Base-by-base conservation (phyloP, 2,888 invertebrate genomes). In the Andrena trimmerana region DNA sequence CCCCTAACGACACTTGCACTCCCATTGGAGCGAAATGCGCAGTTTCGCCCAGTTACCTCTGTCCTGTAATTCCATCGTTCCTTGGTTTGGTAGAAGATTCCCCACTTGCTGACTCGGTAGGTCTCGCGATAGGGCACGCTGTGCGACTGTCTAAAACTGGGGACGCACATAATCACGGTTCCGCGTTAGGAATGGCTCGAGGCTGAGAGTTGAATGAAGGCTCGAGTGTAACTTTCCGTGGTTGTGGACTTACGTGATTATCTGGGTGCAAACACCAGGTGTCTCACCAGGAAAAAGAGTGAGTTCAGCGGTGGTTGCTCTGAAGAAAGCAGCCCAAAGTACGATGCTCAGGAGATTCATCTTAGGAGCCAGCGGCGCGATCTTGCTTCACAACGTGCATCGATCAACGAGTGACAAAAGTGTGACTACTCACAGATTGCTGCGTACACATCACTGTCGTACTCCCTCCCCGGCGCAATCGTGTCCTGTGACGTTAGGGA, bases 61-160 rank as follows among this genome's bases (percentile, higher is more conserved):
- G 0, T 60, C 13, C 4, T 83, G 6, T 36, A 81, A 13, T 83
- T 88, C 76, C 57, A 62, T 36, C 87, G 82, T 8, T 0, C 0
- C 16, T 42, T 73, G 0, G 70, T 87, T 6, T 54, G 27, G 68
- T 85, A 83, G 50, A 86, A 88, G 6, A 86, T 68, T 13, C 79
- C 81, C 80, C 76, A 84, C 8, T 42, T 78, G 13, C 1, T 57
- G n/a, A 59, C 52, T 7, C 24, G 62, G 33, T 84, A 88, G 0
- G 83, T 76, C 60, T 88, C 80, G 0, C 0, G 0, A 1, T 86
- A 88, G 4, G 85, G 68, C 1, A 50, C 54, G 7, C 0, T 0
- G 1, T 1, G 2, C 0, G 77, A 1, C 0, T 2, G 29, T 1
- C 0, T 29, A 48, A 24, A 78, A 60, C 88, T 88, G 31, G 0